phyloP scores from a whole-genome alignment of 37 sponge, comb jelly and placozoan genomes.

The Dysidea cf. avara region DNA sequence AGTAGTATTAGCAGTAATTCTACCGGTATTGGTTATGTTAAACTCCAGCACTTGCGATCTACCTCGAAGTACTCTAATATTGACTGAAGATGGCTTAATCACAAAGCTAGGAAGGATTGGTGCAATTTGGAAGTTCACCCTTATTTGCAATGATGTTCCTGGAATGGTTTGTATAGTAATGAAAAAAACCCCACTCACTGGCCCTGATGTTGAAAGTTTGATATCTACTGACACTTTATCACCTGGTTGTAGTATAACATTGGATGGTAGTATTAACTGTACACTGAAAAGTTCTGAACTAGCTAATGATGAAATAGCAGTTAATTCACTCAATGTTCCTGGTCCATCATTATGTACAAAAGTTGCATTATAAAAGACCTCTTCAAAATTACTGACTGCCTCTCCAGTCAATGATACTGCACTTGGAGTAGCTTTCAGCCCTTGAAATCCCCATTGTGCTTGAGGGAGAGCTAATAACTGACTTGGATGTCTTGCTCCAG shows the following conservation, averaged over 20 bases:
- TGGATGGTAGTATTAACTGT: background rate
- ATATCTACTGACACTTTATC: slow-evolving; percentile 11
- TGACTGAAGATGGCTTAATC: slow-evolving; percentile 20
- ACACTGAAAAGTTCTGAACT: background rate
- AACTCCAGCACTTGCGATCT: slow-evolving; percentile 17
- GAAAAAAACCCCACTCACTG: slow-evolving; percentile 8
- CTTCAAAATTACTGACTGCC: background rate
- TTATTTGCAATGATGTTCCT: background rate
- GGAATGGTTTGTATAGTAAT: background rate
- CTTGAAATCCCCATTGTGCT: slow-evolving; percentile 17
- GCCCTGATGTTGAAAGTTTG: background rate
- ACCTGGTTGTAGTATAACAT: slow-evolving; percentile 1
- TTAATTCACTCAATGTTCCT: slow-evolving; percentile 2
- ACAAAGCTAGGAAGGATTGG: slow-evolving; percentile 31
- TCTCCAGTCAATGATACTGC: background rate
- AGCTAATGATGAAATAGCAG: background rate
- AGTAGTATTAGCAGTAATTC: no score
- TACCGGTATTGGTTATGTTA: slow-evolving; percentile 36
- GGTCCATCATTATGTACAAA: slow-evolving; percentile 41
- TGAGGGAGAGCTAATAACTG: background rate
- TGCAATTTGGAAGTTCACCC: slow-evolving; percentile 1
- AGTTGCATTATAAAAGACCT: slow-evolving; percentile 27
- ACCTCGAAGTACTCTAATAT: slow-evolving; percentile 28
- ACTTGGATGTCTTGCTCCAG: slow-evolving; percentile 26
- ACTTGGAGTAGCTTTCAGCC: slow-evolving; percentile 18